phyloP scores from a whole-genome alignment of 2,797 vertebrate genomes.

The Periophthalmus magnuspinnatus region DNA sequence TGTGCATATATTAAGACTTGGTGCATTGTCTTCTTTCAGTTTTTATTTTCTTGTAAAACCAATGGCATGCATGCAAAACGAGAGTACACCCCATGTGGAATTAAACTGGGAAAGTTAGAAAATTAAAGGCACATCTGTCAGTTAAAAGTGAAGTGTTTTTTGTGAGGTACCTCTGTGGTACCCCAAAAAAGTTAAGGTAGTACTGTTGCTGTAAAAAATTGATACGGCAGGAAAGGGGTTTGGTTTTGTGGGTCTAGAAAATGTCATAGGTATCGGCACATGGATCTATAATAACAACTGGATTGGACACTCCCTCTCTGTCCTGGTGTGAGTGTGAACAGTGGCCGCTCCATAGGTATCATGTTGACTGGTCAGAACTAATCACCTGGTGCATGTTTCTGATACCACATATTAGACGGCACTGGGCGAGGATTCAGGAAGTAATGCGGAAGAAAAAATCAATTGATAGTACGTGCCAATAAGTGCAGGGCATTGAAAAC shows the following conservation, averaged over 20 bases:
- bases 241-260: too few species aligned
- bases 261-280: too few species aligned
- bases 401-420: not conserved
- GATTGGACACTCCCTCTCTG: too few species aligned
- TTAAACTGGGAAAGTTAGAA: not conserved
- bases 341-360: too few species aligned
- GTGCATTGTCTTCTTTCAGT: slow-evolving; percentile 45
- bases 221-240: too few species aligned
- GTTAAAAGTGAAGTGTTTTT: not conserved
- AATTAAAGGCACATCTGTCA: not conserved
- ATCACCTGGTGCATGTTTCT: not conserved
- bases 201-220: too few species aligned
- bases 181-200: not conserved
- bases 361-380: not conserved
- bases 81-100: not conserved
- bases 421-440: not conserved
- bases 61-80: slow-evolving; percentile 47
- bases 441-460: not conserved
- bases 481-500: too few species aligned
- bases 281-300: too few species aligned
- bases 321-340: too few species aligned
- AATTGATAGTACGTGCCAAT: too few species aligned
- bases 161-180: too few species aligned
- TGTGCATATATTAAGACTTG: slow-evolving; percentile 52
- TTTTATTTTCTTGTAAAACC: slow-evolving; percentile 59